phyloP scores from a whole-genome alignment of 2,113 vertebrate species.

The Periophthalmus modestus region DNA sequence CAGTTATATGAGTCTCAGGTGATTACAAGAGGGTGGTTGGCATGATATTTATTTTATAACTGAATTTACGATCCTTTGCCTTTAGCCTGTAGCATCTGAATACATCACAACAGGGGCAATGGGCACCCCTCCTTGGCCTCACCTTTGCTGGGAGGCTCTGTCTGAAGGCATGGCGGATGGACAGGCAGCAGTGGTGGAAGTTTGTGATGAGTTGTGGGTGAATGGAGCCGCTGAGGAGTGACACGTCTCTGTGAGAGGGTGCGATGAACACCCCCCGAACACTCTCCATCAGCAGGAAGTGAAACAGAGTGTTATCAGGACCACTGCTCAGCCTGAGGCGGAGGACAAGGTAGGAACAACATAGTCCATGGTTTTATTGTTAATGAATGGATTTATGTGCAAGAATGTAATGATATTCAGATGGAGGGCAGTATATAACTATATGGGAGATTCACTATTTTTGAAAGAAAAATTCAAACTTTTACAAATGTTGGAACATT shows the following conservation, averaged over 20 bases:
- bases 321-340: slow-evolving; percentile 85
- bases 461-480: no score
- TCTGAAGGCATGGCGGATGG: slow-evolving; percentile 88
- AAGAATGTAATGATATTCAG: no score
- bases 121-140: slow-evolving; percentile 17
- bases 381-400: no score
- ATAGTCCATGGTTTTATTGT: no score
- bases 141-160: slow-evolving; percentile 84
- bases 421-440: no score
- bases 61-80: background rate
- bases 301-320: slow-evolving; percentile 93
- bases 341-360: background rate
- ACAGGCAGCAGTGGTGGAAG: slow-evolving; percentile 95
- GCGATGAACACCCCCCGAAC: slow-evolving; percentile 94
- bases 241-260: slow-evolving; percentile 88
- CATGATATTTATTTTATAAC: background rate
- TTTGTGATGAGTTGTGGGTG: slow-evolving; percentile 91
- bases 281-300: slow-evolving; percentile 90
- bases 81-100: background rate
- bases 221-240: slow-evolving; percentile 85
- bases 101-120: no score
- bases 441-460: no score
- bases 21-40: no score
- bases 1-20: no score
- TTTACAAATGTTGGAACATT: no score